A percentile compares a stretch with the other conserved stretches of the same genome.
These are phyloP conservation scores for Microplitis deprimator DNA, from an alignment of 2,888 invertebrate genomes.

Conservation along the genomic window DNA sequence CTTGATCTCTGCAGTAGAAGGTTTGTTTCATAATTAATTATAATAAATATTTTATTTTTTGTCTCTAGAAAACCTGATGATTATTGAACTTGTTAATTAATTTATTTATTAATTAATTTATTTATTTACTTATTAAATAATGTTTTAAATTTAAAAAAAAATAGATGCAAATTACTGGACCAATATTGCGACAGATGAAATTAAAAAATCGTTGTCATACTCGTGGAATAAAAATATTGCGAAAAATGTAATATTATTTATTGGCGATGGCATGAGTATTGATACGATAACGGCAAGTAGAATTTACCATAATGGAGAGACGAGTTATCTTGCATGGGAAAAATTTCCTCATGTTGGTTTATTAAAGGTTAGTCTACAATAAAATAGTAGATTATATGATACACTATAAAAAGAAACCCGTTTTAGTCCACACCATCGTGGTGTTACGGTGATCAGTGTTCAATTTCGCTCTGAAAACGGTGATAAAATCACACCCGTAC, in stretches of 20 bases:
- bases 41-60: background rate
- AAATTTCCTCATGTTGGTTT: conserved; percentile 86
- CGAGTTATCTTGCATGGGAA: conserved; percentile 83
- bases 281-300: conserved; percentile 88
- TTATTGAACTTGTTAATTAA: background rate
- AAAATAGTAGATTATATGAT: no score
- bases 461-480: no score
- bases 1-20: background rate
- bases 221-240: conserved; percentile 78
- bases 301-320: conserved; percentile 84
- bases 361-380: conserved; percentile 78
- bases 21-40: background rate
- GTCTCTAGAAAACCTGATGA: background rate
- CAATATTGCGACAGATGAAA: conserved; percentile 66
- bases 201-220: conserved; percentile 75
- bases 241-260: conserved; percentile 87
- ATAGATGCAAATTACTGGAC: conserved; percentile 71
- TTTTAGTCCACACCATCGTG: no score
- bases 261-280: conserved; percentile 94
- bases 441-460: no score
- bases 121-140: no score
- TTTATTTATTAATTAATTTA: background rate
- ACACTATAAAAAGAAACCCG: no score
- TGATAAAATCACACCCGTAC: no score
- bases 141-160: no score